Percentiles rank a stretch among this genome's conserved stretches.
Evolutionary conservation across 2,888 invertebrate genomes (phyloP).

Genomic region (Tromatobia lineatoria): DNA sequence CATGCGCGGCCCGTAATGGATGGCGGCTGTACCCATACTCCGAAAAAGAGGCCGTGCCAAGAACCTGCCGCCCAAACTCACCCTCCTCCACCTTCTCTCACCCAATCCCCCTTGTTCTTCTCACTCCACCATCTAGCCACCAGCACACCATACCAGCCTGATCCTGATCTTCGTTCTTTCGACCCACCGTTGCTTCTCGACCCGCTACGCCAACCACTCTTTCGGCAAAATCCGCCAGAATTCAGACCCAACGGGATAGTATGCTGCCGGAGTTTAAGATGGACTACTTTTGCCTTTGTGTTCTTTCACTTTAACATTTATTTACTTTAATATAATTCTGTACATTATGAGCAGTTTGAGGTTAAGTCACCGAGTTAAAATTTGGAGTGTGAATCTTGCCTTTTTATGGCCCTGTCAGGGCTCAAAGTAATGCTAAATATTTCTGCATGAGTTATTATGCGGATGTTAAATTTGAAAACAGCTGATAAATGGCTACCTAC

Average conservation of each 20-base stretch:
- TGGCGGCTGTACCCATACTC: constrained; percentile 83
- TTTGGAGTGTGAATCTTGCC: no score
- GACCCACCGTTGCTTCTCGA: constrained; percentile 47
- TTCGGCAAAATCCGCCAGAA: constrained; percentile 34
- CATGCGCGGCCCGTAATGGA: constrained; percentile 84
- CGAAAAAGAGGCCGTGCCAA: constrained; percentile 83
- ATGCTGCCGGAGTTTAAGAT: constrained; percentile 17
- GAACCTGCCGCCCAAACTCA: constrained; percentile 76
- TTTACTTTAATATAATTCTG: constrained; percentile 11
- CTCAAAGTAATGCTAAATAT: no score
- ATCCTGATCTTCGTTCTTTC: constrained; percentile 71
- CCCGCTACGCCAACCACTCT: constrained; percentile 35
- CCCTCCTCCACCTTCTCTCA: constrained; percentile 69
- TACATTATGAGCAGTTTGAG: neutral
- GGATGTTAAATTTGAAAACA: no score
- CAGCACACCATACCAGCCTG: constrained; percentile 59
- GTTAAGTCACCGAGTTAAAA: no score
- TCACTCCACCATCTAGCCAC: constrained; percentile 54
- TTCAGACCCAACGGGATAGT: constrained; percentile 30
- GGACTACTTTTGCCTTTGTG: neutral
- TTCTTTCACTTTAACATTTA: neutral
- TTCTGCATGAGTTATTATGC: no score
- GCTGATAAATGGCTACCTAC: no score
- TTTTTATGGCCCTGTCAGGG: no score
- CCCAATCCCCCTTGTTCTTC: constrained; percentile 71